phyloP scores from a whole-genome alignment of 2,113 vertebrate species.

The Neoarius graeffei region DNA sequence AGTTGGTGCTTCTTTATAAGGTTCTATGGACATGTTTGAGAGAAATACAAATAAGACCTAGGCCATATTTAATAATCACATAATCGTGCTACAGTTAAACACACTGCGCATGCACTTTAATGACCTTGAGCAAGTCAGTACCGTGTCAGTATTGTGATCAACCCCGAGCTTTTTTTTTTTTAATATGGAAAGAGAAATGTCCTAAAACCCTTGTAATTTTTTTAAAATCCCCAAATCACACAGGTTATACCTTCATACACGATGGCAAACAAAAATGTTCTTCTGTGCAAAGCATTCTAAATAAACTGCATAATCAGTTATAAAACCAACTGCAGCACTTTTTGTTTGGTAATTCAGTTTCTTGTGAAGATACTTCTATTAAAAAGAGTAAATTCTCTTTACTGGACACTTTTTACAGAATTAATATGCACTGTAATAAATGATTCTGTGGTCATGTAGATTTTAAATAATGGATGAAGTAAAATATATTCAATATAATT shows the following conservation, averaged over 20 bases:
- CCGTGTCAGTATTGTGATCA: not conserved
- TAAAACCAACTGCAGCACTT: not conserved
- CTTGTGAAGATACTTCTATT: not conserved
- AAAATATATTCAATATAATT: too few species aligned
- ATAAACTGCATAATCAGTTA: not conserved
- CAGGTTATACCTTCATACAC: not conserved
- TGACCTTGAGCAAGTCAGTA: conserved; percentile 19
- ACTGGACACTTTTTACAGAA: not conserved
- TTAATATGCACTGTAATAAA: too few species aligned
- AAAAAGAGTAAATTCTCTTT: not conserved
- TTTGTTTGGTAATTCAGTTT: not conserved
- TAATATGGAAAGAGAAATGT: not conserved
- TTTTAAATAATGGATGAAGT: too few species aligned
- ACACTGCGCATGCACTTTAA: not conserved
- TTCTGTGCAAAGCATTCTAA: not conserved
- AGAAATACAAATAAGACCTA: not conserved
- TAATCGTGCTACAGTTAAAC: not conserved
- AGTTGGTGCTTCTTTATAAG: not conserved
- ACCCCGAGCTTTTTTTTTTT: not conserved
- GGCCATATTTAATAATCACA: not conserved
- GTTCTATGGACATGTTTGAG: not conserved
- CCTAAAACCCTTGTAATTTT: not conserved
- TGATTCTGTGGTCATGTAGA: too few species aligned
- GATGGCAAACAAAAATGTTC: not conserved
- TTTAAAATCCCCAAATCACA: not conserved